Evolutionary conservation across 2,797 vertebrate genomes (phyloP), one percentile per base, ranked within the genome.

Genomic region (Myotis myotis): DNA sequence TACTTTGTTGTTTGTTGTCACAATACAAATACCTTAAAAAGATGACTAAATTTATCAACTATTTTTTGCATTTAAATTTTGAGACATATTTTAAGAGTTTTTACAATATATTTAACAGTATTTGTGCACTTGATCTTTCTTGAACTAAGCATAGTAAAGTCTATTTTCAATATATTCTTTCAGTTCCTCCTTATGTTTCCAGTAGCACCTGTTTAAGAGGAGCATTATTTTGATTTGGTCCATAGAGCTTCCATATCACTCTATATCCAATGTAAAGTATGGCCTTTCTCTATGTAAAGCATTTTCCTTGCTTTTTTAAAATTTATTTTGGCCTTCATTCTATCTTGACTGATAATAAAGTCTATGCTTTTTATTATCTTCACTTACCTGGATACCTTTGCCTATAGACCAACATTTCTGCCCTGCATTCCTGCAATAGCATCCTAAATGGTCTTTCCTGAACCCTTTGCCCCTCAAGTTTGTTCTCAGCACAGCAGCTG

Each of bases 241-340:
- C 28, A 92, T 38, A 64, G 15, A 68, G 80, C 17, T 75, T 89
- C 44, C 75, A 80, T 76, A 78, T 93, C 11, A 72, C 41, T 62
- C 68, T 62, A 47, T 87, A 79, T 5, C 7, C 2, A 33, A 6
- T 47, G 3, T 70, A 78, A 74, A 84, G 38, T 78, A 62, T 17
- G 23, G 8, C 17, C 5, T 66, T 84, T 49, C 25, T 41, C 10
- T 15, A 74, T 76, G 16, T 71, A 70, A 89, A 33, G 5, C 88
- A 16, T 74, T 23, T 72, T 95, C 93, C 36, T 49, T 88, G 70
- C 28, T 47, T 44, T 88, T 60, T 12, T 41, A 76, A 66, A 55
- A 49, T 57, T 93, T 66, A 44, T 66, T 90, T 94, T 78, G 71
- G 7, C 22, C 68, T 97, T 17, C 76, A 6, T 57, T 92, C 8